These are phyloP conservation scores for Stictonetta naevosa DNA, from an alignment of 2,113 vertebrate genomes.

Conservation along the genomic window DNA sequence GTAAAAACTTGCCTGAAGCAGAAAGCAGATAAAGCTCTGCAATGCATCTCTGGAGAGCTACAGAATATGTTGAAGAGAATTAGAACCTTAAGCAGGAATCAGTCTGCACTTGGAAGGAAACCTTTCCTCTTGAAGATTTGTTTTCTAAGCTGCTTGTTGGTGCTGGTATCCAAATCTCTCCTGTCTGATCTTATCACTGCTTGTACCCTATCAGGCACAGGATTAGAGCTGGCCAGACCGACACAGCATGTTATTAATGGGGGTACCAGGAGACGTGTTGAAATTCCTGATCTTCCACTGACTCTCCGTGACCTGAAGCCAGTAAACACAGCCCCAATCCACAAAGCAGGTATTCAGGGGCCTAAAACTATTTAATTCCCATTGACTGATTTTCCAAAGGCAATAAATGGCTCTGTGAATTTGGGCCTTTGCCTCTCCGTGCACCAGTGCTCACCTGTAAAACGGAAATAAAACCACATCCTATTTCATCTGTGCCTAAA, in stretches of 20 bases:
- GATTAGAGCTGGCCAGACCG: not conserved
- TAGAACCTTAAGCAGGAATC: slow-evolving; percentile 22
- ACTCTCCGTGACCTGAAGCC: not conserved
- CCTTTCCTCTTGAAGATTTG: slow-evolving; percentile 14
- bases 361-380: slow-evolving; percentile 45
- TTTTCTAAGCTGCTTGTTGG: slow-evolving; percentile 26
- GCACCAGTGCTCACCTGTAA: not conserved
- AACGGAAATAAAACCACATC: not conserved
- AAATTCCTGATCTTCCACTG: not conserved
- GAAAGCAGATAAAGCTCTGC: slow-evolving; percentile 7
- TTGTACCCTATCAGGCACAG: slow-evolving; percentile 20
- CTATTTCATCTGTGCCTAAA: not conserved
- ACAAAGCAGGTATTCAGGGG: slow-evolving; percentile 1
- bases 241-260: not conserved
- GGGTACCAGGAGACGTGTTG: not conserved
- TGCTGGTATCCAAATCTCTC: not conserved
- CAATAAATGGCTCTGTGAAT: not conserved
- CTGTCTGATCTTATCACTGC: slow-evolving; percentile 1
- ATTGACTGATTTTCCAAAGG: slow-evolving; percentile 35
- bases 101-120: slow-evolving; percentile 28
- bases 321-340: not conserved
- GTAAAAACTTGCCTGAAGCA: not conserved
- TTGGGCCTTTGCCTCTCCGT: not conserved
- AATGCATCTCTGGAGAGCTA: not conserved
- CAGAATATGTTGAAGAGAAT: slow-evolving; percentile 4